Base-by-base conservation (phyloP, 2,113 vertebrate species). In the Tonatia bakeri region DNA sequence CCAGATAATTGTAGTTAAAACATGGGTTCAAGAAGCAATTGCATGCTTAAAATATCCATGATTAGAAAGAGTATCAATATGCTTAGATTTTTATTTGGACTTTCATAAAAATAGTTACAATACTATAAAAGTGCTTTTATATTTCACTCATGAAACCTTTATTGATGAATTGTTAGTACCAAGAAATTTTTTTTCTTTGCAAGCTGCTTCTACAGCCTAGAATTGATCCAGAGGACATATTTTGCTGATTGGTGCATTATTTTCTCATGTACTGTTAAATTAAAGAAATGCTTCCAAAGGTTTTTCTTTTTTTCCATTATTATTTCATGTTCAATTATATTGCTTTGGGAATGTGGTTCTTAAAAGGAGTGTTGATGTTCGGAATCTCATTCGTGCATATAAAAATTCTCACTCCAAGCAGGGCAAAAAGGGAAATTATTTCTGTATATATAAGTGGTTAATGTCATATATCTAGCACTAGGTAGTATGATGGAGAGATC, bases 281-380 rank as follows among this genome's bases (percentile, higher is more conserved):
- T 94, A 1, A 87, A 90, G 22, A 96, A 90, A 87, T 72, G 31
- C 79, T 92, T 91, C 54, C 40, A 33, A 76, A 81, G 47, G 7
- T 47, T 94, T 91, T 87, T 80, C 19, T 79, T 61, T 82, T 80
- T 93, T 93, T n/a, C 50, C 72, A 88, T 72, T 88, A 86, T 91
- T 94, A 96, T 95, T 94, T 95, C 47, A 77, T 36, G 9, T 89
- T 96, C 80, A 90, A 36, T 92, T 92, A 79, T 28, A 83, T 90
- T 92, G 80, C 54, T 83, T 91, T 88, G 88, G 82, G 40, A 96
- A 80, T 87, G 43, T 36, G 52, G 79, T 94, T 92, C 69, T 87
- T 94, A 91, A 96, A 95, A 89, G n/a, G 26, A 64, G 47, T 54
- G 47, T 87, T 89, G 45, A 77, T 89, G 91, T 90, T 97, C 92